phyloP scores from a whole-genome alignment of 37 sponge, comb jelly and placozoan species.

The Spongia lamella region DNA sequence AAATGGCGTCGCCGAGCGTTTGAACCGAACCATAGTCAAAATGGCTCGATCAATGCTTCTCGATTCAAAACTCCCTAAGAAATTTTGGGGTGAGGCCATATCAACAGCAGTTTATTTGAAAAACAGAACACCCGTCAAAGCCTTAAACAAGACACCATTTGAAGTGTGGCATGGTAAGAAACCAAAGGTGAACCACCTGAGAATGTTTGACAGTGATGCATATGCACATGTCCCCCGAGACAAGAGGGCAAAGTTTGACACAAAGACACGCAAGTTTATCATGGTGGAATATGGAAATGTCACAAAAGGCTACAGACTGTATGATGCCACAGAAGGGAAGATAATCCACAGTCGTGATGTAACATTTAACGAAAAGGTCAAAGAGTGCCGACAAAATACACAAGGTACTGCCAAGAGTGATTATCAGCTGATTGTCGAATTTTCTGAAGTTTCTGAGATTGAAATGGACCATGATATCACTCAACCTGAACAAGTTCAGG shows the following conservation, averaged over 20 bases:
- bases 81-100: slow-evolving; percentile 32
- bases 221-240: slow-evolving; percentile 17
- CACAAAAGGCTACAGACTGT: slow-evolving; percentile 28
- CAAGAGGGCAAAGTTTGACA: slow-evolving; percentile 25
- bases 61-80: slow-evolving; percentile 22
- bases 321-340: too few species aligned
- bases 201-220: slow-evolving; percentile 22
- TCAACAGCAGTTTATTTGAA: slow-evolving; percentile 20
- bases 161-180: slow-evolving; percentile 16
- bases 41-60: slow-evolving; percentile 30
- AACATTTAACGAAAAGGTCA: slow-evolving; percentile 4
- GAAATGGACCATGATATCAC: neutral
- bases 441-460: neutral
- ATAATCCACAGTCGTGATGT: slow-evolving; percentile 27
- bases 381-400: neutral
- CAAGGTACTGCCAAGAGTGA: neutral
- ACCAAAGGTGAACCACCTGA: slow-evolving; percentile 15
- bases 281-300: slow-evolving; percentile 16
- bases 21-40: slow-evolving; percentile 44
- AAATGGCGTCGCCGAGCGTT: slow-evolving; percentile 30
- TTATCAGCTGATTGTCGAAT: too few species aligned
- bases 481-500: neutral
- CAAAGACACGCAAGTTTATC: slow-evolving; percentile 12
- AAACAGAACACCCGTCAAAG: slow-evolving; percentile 29
- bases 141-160: slow-evolving; percentile 26